Base-by-base conservation (phyloP, 2,797 vertebrate species). In the Pseudocheirus occidentalis region DNA sequence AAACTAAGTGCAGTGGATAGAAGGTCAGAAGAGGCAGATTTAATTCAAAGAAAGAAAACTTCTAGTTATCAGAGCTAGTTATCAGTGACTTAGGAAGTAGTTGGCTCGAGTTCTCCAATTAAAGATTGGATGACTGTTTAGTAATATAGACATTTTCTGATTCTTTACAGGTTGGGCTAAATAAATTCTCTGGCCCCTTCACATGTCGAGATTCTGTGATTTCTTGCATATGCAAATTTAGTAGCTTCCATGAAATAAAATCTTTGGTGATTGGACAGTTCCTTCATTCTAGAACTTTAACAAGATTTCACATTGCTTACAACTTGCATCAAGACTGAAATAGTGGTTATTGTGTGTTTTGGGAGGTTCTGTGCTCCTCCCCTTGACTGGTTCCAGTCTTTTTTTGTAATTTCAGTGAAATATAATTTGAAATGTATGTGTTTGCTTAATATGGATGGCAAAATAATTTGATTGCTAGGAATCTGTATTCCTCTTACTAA, bases 361-460 rank as follows among this genome's bases (percentile, higher is more conserved):
- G 12, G 0, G 2, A 0, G 14, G 3, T 34, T 34, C 14, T 13
- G 3, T 4, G 1, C 58, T 28, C 29, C 31, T 4, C 1, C 1
- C 31, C 12, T 62, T 62, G 31, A 62, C 59, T 62, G 31, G 31
- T 14, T 62, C 59, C 12, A 62, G 59, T 14, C 13, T 62, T 31
- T 62, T 62, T 34, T 62, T 34, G 59, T 34, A 62, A 34, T 62
- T 62, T 62, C 4, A 62, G 59, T 62, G 12, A 62, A 14, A 34
- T 31, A 62, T 62, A 12, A 34, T 62, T 62, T 62, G 59, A 62
- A 62, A 62, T 34, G 29, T 31, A 59, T 59, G 11, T 62, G 31
- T 62, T 62, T 62, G 59, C 59, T 34, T 62, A 34, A 14, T 62
- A 62, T 31, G 31, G 31, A 62, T 62, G 31, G 59, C 31, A 62